Evolutionary conservation across 1,140 invertebrate species (phyloP), one percentile per base, ranked within the genome.

Genomic region (Calliopsis andreniformis): DNA sequence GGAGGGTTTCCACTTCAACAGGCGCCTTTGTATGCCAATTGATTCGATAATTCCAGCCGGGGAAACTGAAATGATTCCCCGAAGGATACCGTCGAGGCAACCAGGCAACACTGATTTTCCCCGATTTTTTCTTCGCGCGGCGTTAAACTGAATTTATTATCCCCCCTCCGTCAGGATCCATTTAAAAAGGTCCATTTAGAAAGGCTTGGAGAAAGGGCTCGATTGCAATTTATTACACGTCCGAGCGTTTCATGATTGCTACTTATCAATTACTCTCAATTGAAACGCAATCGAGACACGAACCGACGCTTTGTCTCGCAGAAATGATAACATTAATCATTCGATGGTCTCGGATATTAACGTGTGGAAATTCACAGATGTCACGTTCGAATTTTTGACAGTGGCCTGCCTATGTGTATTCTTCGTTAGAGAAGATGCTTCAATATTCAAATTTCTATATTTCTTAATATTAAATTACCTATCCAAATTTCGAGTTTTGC

Each of bases 221-320:
- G 55, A 69, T 59, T 58, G 32, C 59, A 45, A 78, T 78, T 78
- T 78, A 78, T 78, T 76, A 63, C 51, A 23, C 16, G 47, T 42
- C 56, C 35, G 59, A 42, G 28, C 39, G 42, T 72, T 64, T 45
- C 68, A 30, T 45, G 61, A 78, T 59, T 23, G 61, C 55, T 49
- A 51, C 64, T 76, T 76, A 69, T 69, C 73, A 61, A 76, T 76
- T 76, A 76, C 55, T 76, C 55, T 69, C 73, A 76, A 76, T 76
- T 61, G 73, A 61, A 76, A 53, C 23, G 25, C 73, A 69, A 76
- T 76, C 30, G 66, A 59, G n/a, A 18, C 56, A 5, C 53, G 18
- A 67, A 75, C 23, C n/a, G 55, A 69, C 35, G 55, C 25, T 35
- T 42, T n/a, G 55, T 45, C 53, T 51, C 45, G 55, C 20, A 51